Percentiles rank a stretch among this genome's conserved stretches.
Evolutionary conservation across 1,140 invertebrate species (phyloP).

Genomic region (Andrena cerasifolii): DNA sequence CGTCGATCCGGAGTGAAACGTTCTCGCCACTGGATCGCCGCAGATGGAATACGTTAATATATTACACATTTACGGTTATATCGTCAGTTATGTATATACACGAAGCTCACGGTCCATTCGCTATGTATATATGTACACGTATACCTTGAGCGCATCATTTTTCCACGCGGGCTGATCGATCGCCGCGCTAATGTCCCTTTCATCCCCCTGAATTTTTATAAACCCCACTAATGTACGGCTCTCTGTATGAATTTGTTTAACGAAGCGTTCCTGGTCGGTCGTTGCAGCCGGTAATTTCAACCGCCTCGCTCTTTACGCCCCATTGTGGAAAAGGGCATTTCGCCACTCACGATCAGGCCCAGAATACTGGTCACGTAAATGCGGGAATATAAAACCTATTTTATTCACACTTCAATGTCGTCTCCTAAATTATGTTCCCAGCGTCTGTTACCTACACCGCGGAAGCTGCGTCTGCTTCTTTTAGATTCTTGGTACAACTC

Average conservation of each 20-base stretch:
- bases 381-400: conserved; percentile 24
- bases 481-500: not conserved
- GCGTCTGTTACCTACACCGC: too few species aligned
- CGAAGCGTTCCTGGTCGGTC: too few species aligned
- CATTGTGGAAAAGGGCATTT: too few species aligned
- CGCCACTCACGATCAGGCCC: not conserved
- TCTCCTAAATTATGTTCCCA: not conserved
- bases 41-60: conserved; percentile 39
- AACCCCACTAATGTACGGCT: not conserved
- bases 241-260: not conserved
- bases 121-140: conserved; percentile 60
- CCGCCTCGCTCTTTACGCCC: too few species aligned
- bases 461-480: too few species aligned
- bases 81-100: conserved; percentile 26
- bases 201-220: conserved; percentile 5
- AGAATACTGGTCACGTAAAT: conserved; percentile 41
- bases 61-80: conserved; percentile 43
- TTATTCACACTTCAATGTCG: conserved; percentile 6
- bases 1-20: not conserved
- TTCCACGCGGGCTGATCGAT: conserved; percentile 60
- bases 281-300: too few species aligned
- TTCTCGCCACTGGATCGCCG: conserved; percentile 1
- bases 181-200: conserved; percentile 14
- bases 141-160: conserved; percentile 72
- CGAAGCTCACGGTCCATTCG: conserved; percentile 30